A percentile compares a stretch with the other conserved stretches of the same genome.
Conservation (phyloP, 35 echinoderm and acorn worm species). For the Ptychodera flava region DNA sequence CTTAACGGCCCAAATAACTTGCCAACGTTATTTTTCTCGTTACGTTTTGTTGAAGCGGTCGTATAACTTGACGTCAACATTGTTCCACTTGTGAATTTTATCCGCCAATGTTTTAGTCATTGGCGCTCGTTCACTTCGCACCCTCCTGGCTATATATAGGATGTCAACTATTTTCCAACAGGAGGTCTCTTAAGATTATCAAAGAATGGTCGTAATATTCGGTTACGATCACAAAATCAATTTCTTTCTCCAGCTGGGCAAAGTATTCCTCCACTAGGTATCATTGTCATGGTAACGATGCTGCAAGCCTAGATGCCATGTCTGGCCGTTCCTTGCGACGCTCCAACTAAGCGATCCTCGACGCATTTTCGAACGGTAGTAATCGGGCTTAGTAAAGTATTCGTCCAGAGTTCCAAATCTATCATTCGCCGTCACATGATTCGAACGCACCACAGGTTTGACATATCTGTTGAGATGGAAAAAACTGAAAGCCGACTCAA, state of each 20-base stretch:
- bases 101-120: neutral
- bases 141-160: conserved; percentile 32
- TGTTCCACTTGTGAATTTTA: conserved; percentile 21
- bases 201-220: conserved; percentile 33
- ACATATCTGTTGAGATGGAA: neutral
- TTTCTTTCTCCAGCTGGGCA: conserved; percentile 18
- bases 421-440: too few species aligned
- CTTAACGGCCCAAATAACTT: too few species aligned
- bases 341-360: neutral
- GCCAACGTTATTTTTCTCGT: conserved; percentile 31
- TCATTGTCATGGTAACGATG: neutral
- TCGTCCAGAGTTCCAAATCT: neutral
- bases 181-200: conserved; percentile 6
- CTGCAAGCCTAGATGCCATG: neutral
- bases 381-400: neutral
- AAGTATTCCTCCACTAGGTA: neutral
- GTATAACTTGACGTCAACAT: conserved; percentile 26
- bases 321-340: neutral
- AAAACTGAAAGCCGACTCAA: conserved; percentile 15
- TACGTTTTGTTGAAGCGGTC: conserved; percentile 30
- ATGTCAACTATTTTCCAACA: conserved; percentile 41
- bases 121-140: neutral
- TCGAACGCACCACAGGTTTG: neutral
- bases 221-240: conserved; percentile 35
- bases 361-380: neutral